Evolutionary conservation across 2,797 vertebrate genomes (phyloP), one percentile per base, ranked within the genome.

Genomic region (Anomalospiza imberbis): DNA sequence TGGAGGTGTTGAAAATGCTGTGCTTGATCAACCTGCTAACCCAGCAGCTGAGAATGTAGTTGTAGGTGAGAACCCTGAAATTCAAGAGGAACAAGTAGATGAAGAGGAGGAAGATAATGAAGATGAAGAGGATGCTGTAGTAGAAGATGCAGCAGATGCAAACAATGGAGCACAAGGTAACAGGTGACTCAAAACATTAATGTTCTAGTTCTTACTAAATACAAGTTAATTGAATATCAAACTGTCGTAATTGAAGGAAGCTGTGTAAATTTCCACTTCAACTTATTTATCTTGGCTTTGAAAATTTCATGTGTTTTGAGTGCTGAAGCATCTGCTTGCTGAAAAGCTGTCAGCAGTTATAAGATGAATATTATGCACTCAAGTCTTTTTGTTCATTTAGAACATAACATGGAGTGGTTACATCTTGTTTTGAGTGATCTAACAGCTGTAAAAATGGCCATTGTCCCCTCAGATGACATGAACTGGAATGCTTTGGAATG

Each of bases 401-500:
- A 90, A 72, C 60, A 20, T 80, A 42, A 44, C 53, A 21, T 36
- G 38, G 47, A 88, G 25, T 75, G 51, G 57, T 94, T 88, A 10
- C 28, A 19, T 86, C 25, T 70, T 82, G 20, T 45, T 96, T 47
- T 74, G 75, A 10, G 54, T 67, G 9, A 65, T 92, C 34, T 63
- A 28, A 81, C 66, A 84, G 54, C 62, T 95, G 31, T 91, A 67
- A 85, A 89, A 94, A 88, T 36, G 89, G 12, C 44, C 38, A 8
- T 96, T 97, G 15, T 97, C 29, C 91, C 90, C 97, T 54, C 92
- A 99, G 99, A 99, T 97, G 99, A 99, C 95, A 99, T 99, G 99
- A 99, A 99, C 93, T 99, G 99, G 99, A 99, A 99, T 91, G 99
- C 99, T 83, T 96, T 99, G 96, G 99, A 99, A 95, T 99, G 99